A percentile compares a stretch with the other conserved stretches of the same genome.
Conservation (phyloP, 1,140 invertebrate genomes). For the Amphibalanus amphitrite region DNA sequence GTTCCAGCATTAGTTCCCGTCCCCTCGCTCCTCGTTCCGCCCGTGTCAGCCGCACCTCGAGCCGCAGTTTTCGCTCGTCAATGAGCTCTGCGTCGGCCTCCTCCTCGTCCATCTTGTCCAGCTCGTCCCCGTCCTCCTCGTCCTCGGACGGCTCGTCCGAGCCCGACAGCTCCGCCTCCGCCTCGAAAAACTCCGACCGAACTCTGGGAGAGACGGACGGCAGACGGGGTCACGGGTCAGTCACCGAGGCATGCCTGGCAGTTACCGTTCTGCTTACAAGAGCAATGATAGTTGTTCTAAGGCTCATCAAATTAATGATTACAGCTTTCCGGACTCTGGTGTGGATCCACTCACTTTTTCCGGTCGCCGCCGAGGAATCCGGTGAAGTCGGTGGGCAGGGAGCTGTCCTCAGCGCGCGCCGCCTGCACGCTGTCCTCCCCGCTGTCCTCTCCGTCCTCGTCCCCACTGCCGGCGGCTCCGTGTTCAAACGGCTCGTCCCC, state of each 20-base stretch:
- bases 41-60: too few relatives aligned
- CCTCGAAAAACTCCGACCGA: slow-evolving; percentile 50
- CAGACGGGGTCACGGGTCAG: too few relatives aligned
- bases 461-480: slow-evolving; percentile 16
- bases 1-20: too few relatives aligned
- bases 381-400: not conserved
- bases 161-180: slow-evolving; percentile 70
- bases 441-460: too few relatives aligned
- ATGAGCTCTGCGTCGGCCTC: slow-evolving; percentile 40
- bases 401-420: not conserved
- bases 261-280: too few relatives aligned
- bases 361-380: not conserved
- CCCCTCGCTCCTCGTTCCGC: too few relatives aligned
- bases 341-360: not conserved
- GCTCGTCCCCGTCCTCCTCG: slow-evolving; percentile 24
- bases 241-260: too few relatives aligned
- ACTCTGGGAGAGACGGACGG: slow-evolving; percentile 10
- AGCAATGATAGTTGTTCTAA: too few relatives aligned
- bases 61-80: slow-evolving; percentile 27
- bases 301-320: too few relatives aligned
- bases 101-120: slow-evolving; percentile 41
- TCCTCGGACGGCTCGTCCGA: slow-evolving; percentile 53
- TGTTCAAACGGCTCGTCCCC: slow-evolving; percentile 13
- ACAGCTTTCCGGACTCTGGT: too few relatives aligned
- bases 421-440: not conserved